phyloP scores from a whole-genome alignment of 2,888 invertebrate genomes.

The Polietes domitor region DNA sequence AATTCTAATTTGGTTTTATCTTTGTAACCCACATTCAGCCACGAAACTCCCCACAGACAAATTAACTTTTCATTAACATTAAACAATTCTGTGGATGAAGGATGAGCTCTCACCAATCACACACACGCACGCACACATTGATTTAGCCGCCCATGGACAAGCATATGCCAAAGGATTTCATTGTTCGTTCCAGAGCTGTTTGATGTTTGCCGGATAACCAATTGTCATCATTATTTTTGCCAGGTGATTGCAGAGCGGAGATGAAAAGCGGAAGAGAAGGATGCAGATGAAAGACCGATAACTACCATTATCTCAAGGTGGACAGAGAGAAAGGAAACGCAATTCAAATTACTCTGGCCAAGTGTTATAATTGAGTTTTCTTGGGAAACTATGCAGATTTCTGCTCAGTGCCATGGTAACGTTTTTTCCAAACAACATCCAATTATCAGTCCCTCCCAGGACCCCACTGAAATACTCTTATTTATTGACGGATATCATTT shows the following conservation, averaged over 20 bases:
- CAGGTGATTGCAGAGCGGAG: neutral
- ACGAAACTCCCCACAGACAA: neutral
- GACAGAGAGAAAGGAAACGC: neutral
- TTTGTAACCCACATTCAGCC: neutral
- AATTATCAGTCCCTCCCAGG: neutral
- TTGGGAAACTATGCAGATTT: neutral
- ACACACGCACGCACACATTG: neutral
- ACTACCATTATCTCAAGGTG: neutral
- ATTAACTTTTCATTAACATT: conserved; percentile 15
- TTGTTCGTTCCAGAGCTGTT: neutral
- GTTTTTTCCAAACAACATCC: neutral
- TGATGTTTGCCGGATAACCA: conserved; percentile 9
- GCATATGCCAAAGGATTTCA: neutral
- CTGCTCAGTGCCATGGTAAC: neutral
- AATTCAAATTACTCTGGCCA: conserved; percentile 7
- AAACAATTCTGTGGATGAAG: neutral
- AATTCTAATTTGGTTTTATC: neutral
- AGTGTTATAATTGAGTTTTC: conserved; percentile 20
- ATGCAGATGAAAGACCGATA: neutral
- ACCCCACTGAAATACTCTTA: neutral
- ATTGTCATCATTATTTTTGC: neutral
- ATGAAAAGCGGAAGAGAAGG: neutral
- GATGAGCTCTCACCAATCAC: neutral
- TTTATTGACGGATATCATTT: neutral
- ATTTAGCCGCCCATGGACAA: neutral